Conservation (phyloP, 2,113 vertebrate species). For the Peromyscus leucopus region DNA sequence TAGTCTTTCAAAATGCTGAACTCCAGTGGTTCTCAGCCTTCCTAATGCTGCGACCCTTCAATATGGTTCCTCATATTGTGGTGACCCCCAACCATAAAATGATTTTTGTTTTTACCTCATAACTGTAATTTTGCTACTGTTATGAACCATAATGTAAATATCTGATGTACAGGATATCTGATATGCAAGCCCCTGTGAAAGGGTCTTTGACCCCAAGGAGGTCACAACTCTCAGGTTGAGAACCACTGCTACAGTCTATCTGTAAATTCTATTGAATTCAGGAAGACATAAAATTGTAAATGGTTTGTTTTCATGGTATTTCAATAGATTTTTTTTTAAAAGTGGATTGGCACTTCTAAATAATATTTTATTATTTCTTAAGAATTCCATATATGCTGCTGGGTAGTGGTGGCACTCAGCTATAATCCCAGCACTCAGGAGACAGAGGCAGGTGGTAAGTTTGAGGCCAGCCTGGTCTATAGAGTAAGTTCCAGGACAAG, state of each 20-base stretch:
- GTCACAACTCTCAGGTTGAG: not conserved
- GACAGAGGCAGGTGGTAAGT: not conserved
- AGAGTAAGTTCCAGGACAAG: not conserved
- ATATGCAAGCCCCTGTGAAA: not conserved
- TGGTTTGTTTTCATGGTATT: not conserved
- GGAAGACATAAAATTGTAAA: not conserved
- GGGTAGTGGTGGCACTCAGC: not conserved
- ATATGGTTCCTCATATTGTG: not conserved
- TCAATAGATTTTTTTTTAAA: slow-evolving; percentile 31
- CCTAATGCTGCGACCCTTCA: not conserved
- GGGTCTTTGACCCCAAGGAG: not conserved
- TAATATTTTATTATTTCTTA: not conserved
- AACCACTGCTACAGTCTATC: not conserved
- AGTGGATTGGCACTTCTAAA: not conserved
- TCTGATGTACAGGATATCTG: not conserved
- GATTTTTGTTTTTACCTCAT: not conserved
- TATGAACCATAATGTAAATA: not conserved
- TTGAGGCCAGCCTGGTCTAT: not conserved
- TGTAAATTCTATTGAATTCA: slow-evolving; percentile 13
- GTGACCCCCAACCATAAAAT: not conserved
- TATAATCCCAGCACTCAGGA: not conserved
- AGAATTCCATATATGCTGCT: not conserved
- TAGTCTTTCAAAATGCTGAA: not conserved
- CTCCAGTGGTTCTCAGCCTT: not conserved
- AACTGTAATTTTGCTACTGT: not conserved